Conservation (phyloP, 2,113 vertebrate genomes). For the Ammodramus savannarum region DNA sequence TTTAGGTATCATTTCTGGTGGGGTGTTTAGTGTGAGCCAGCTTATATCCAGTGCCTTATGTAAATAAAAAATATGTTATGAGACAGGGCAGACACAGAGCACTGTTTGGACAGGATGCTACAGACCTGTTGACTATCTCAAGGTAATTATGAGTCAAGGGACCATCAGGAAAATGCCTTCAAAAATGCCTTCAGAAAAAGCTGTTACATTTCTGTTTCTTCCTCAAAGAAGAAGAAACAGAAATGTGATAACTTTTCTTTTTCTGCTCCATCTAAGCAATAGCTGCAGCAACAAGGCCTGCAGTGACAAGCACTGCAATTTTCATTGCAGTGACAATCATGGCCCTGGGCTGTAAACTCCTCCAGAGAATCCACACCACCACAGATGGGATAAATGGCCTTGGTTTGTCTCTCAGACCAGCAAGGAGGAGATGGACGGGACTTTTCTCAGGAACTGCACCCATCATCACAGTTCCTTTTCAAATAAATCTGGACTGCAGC, state of each 20-base stretch:
- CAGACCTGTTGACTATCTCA: not conserved
- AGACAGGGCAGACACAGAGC: not conserved
- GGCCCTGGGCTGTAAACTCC: not conserved
- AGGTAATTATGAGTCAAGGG: not conserved
- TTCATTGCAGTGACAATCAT: not conserved
- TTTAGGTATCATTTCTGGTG: not conserved
- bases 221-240: not conserved
- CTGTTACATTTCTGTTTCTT: accelerated
- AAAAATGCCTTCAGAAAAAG: not conserved
- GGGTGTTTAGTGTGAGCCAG: not conserved
- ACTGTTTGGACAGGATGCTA: not conserved
- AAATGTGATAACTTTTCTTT: not conserved
- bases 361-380: not conserved
- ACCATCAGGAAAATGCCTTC: not conserved
- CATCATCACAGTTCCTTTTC: not conserved
- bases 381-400: not conserved
- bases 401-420: not conserved
- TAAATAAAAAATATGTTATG: not conserved
- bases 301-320: not conserved
- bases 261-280: not conserved
- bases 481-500: not conserved
- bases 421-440: not conserved
- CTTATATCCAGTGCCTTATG: not conserved
- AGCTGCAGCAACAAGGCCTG: not conserved
- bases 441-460: not conserved